Conservation (phyloP, 2,797 vertebrate species). For the Epinephelus malabaricus region DNA sequence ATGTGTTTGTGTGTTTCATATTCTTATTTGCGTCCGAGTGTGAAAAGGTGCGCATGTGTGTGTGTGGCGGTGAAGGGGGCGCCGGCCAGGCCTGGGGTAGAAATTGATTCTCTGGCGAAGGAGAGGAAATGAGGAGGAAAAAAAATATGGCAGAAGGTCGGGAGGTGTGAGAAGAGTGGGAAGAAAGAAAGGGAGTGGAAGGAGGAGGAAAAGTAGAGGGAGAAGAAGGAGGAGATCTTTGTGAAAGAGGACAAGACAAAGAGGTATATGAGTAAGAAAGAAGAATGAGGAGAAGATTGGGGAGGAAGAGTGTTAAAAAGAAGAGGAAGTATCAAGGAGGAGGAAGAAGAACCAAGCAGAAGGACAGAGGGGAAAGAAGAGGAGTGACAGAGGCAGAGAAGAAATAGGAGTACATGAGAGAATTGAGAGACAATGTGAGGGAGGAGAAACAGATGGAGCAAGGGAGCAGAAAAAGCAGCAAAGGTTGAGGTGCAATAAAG, state of each 20-base stretch:
- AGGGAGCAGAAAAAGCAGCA: too few species aligned
- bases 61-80: slow-evolving; percentile 43
- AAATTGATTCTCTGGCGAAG: slow-evolving; percentile 83
- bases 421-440: neutral
- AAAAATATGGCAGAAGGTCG: slow-evolving; percentile 81
- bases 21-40: slow-evolving; percentile 59
- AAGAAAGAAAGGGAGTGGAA: slow-evolving; percentile 31
- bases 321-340: neutral
- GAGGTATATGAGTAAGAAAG: too few species aligned
- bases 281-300: neutral
- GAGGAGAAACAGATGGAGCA: neutral
- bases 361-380: neutral
- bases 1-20: slow-evolving; percentile 53
- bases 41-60: slow-evolving; percentile 30
- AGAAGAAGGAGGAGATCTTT: neutral
- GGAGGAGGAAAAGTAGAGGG: neutral
- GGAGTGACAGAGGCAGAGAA: neutral
- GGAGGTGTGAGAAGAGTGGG: slow-evolving; percentile 49
- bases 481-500: neutral
- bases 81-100: slow-evolving; percentile 75
- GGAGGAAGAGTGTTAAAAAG: neutral
- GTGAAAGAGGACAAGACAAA: neutral
- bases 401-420: neutral
- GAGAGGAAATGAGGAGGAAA: slow-evolving; percentile 85
- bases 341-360: neutral